Conservation (phyloP, 2,113 vertebrate species). For the Salvelinus sp. region DNA sequence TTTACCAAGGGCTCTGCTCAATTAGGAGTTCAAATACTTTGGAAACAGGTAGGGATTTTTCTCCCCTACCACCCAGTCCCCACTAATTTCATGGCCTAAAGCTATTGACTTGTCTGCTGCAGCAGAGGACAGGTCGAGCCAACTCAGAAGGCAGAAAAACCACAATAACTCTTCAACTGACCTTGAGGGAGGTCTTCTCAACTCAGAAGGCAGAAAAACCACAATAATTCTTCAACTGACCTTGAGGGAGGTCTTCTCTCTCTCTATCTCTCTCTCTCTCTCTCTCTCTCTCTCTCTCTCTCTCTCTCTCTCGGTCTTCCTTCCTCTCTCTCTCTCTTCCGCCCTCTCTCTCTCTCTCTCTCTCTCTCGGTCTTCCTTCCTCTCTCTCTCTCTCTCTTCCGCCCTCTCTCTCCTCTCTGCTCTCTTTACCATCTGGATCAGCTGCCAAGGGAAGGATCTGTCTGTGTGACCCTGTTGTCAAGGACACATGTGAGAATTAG, state of each 20-base stretch:
- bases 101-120: conserved; percentile 42
- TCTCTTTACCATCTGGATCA: conserved; percentile 71
- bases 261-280: conserved; percentile 33
- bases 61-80: conserved; percentile 20
- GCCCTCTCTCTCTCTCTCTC: conserved; percentile 18
- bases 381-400: conserved; percentile 42
- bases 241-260: conserved; percentile 56
- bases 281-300: too few relatives aligned
- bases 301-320: too few relatives aligned
- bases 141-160: conserved; percentile 54
- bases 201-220: conserved; percentile 55
- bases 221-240: conserved; percentile 61
- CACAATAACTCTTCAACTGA: conserved; percentile 62
- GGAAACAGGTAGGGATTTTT: conserved; percentile 45
- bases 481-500: conserved; percentile 89
- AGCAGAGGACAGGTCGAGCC: conserved; percentile 55
- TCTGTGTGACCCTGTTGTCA: conserved; percentile 82
- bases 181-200: conserved; percentile 53
- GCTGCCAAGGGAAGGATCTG: conserved; percentile 69
- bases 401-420: conserved; percentile 25
- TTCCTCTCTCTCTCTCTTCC: conserved; percentile 44
- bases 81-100: conserved; percentile 34
- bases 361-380: too few relatives aligned
- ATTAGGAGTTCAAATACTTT: conserved; percentile 61
- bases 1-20: conserved; percentile 54